Conservation (phyloP, 2,113 vertebrate genomes). For the Axis porcinus region DNA sequence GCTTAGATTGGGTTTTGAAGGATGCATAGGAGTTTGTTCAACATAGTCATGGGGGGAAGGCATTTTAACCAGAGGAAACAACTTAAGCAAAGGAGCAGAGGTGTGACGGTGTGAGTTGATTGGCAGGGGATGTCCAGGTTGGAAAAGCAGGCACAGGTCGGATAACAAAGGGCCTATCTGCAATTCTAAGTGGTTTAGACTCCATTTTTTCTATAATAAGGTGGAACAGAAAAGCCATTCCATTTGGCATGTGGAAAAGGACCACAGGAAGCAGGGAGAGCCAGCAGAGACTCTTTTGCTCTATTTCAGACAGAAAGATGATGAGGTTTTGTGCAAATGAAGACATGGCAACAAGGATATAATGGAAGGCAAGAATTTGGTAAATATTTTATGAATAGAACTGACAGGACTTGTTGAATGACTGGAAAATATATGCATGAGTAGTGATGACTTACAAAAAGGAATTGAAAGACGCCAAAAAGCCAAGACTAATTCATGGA, state of each 20-base stretch:
- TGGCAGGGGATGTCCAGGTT: background rate
- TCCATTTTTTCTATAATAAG: background rate
- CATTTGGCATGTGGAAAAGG: no score
- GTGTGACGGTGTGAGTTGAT: background rate
- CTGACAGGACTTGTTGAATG: background rate
- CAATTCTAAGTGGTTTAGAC: background rate
- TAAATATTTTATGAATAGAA: background rate
- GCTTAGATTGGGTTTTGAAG: background rate
- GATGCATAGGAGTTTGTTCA: background rate
- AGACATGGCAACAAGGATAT: background rate
- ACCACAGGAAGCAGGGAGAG: background rate
- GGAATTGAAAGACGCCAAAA: background rate
- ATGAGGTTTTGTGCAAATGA: background rate
- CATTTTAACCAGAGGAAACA: background rate
- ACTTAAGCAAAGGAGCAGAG: background rate
- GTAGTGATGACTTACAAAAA: background rate
- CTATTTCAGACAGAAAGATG: background rate
- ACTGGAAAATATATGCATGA: background rate
- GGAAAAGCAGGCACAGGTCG: background rate
- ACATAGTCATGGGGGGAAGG: background rate
- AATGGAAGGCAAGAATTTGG: background rate
- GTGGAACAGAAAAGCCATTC: background rate
- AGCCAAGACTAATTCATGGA: background rate
- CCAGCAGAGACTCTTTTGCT: background rate
- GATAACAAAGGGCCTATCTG: background rate